Evolutionary conservation across 1,140 invertebrate genomes (phyloP).

Genomic region (Mamestra configurata): DNA sequence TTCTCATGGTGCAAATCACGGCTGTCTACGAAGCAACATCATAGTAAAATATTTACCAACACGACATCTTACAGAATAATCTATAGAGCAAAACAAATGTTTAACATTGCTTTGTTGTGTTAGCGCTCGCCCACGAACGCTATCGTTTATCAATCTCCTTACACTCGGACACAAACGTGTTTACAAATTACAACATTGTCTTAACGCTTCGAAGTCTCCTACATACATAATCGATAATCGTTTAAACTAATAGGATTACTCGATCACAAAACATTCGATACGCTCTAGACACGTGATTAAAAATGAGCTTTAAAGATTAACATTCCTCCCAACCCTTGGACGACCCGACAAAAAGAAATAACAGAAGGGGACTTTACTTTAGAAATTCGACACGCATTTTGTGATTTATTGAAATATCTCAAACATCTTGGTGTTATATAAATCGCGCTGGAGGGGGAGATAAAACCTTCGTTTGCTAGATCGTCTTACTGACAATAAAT

Average conservation of each 20-base stretch:
- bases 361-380: constrained; percentile 69
- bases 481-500: constrained; percentile 84
- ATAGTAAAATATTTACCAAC: constrained; percentile 71
- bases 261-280: constrained; percentile 57
- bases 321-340: constrained; percentile 70
- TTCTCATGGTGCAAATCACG: constrained; percentile 63
- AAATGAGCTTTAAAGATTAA: constrained; percentile 76
- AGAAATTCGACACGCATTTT: constrained; percentile 83
- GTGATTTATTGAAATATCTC: constrained; percentile 85
- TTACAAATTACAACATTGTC: constrained; percentile 59
- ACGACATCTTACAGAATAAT: constrained; percentile 71
- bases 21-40: constrained; percentile 64
- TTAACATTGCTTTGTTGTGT: constrained; percentile 69
- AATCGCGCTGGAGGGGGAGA: constrained; percentile 71
- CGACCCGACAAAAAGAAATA: constrained; percentile 59
- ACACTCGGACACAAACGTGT: constrained; percentile 62
- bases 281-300: constrained; percentile 71
- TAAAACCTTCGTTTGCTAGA: constrained; percentile 52
- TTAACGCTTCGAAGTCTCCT: constrained; percentile 47
- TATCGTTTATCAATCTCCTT: constrained; percentile 77
- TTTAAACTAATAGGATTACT: constrained; percentile 53
- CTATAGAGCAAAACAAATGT: constrained; percentile 77
- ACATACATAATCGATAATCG: constrained; percentile 52
- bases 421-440: constrained; percentile 81
- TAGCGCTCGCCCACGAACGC: constrained; percentile 65